Percentiles rank a stretch among this genome's conserved stretches.
phyloP scores from a whole-genome alignment of 2,888 invertebrate genomes.

The Nasonia oneida region DNA sequence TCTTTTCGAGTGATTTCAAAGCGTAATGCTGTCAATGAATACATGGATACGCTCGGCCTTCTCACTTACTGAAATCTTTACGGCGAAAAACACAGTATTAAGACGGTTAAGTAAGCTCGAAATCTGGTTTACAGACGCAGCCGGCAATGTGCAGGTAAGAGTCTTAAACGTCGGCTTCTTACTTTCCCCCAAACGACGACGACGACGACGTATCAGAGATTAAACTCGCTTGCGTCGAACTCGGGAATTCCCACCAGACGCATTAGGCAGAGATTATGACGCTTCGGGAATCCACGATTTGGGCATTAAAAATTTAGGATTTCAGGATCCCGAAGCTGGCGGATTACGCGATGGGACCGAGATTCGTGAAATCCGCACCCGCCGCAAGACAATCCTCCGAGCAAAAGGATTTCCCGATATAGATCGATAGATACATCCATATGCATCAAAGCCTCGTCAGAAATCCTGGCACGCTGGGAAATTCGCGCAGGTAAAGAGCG shows the following conservation, averaged over 20 bases:
- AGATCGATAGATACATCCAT: not conserved
- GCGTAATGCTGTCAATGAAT: constrained; percentile 30
- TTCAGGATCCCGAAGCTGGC: not conserved
- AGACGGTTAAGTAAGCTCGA: constrained; percentile 24
- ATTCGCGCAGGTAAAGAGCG: no score
- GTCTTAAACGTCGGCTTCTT: constrained; percentile 8
- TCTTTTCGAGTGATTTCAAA: constrained; percentile 7
- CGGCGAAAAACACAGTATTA: not conserved
- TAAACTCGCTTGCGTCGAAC: not conserved
- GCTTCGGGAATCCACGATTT: not conserved
- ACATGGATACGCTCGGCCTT: constrained; percentile 26
- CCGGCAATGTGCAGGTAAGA: not conserved
- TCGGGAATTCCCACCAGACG: not conserved
- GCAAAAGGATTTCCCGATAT: no score
- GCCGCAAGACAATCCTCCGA: no score
- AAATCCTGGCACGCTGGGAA: no score
- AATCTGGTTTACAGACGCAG: constrained; percentile 23
- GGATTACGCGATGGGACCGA: not conserved
- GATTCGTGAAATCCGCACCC: not conserved
- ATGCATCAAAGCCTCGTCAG: no score
- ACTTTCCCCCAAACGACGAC: not conserved
- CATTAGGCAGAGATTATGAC: not conserved
- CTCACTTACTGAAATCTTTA: constrained; percentile 4
- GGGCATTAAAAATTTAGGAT: not conserved
- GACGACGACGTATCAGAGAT: not conserved